Conservation (phyloP, 2,888 invertebrate species). For the Taphrorychus bicolor region DNA sequence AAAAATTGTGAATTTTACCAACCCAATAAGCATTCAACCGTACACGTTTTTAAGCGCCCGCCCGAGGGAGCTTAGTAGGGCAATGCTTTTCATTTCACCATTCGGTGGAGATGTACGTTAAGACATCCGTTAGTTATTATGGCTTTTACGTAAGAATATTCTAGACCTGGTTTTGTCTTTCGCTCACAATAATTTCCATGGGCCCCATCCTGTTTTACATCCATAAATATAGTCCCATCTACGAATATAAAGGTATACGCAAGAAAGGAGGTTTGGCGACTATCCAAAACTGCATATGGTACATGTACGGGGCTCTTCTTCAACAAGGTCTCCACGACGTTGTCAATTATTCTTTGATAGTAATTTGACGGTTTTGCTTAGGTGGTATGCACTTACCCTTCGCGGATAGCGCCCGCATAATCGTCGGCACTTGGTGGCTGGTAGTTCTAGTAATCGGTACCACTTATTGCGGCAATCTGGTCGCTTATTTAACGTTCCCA, state of each 20-base stretch:
- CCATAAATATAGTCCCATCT: slow-evolving; percentile 76
- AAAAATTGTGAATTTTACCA: slow-evolving; percentile 75
- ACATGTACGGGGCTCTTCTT: slow-evolving; percentile 87
- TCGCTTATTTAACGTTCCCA: slow-evolving; percentile 91
- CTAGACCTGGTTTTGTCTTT: slow-evolving; percentile 86
- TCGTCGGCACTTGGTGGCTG: slow-evolving; percentile 92
- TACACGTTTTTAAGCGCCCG: slow-evolving; percentile 81
- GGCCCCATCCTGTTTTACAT: slow-evolving; percentile 79
- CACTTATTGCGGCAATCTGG: slow-evolving; percentile 91
- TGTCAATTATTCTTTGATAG: not conserved
- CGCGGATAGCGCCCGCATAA: slow-evolving; percentile 84
- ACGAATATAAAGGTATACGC: slow-evolving; percentile 67
- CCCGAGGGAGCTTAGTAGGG: slow-evolving; percentile 81
- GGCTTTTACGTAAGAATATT: not conserved
- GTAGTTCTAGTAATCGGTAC: slow-evolving; percentile 88
- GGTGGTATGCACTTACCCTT: slow-evolving; percentile 87
- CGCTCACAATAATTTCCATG: slow-evolving; percentile 75
- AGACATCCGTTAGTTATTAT: too few relatives aligned
- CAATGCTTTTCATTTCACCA: slow-evolving; percentile 83
- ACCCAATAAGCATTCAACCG: slow-evolving; percentile 77
- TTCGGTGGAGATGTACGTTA: slow-evolving; percentile 70
- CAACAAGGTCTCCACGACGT: slow-evolving; percentile 76
- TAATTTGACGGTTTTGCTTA: slow-evolving; percentile 55
- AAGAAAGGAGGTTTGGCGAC: slow-evolving; percentile 66
- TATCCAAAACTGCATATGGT: slow-evolving; percentile 82